Evolutionary conservation across 2,888 invertebrate genomes (phyloP), one percentile per base, ranked within the genome.

Genomic region (Hyposoter didymator): DNA sequence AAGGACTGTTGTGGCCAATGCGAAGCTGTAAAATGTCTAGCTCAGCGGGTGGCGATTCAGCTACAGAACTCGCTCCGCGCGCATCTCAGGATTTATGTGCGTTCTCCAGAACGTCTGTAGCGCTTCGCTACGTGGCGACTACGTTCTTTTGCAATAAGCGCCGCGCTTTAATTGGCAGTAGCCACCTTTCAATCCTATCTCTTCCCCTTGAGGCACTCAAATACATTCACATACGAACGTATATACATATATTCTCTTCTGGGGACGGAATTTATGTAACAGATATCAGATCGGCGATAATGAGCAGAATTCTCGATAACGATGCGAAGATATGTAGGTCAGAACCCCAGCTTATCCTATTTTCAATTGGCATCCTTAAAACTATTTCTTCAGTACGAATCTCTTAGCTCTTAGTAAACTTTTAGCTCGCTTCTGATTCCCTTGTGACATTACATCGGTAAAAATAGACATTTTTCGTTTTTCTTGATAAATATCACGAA

Each of bases 141-240:
- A 84, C 72, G 84, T 52, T 78, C 81, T 83, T 83, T 86, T 59
- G 82, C 84, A 88, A 86, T 79, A 76, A 78, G 84, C 74, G 78
- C 84, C 76, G 78, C 83, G 79, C 72, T 86, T 86, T 88, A 88
- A 88, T 88, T 88, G 88, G 87, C 87, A 80, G 85, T 88, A 88
- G 87, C 83, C 87, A 85, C 87, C 76, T 85, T 86, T 88, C 85
- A 85, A 88, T 88, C 84, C 69, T 76, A 59, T 35, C 59, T 70
- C 69, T 78, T 64, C 70, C 66, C 67, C 72, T 66, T 62, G 32
- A 66, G 62, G 80, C 78, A n/a, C 6, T 32, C 22, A 22, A 32
- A 69, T 35, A 45, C 49, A 70, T 47, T 47, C 43, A 45, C 22
- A 70, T 32, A 45, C 19, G 17, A 6, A 66, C 55, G 12, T 45